Base-by-base conservation (phyloP, 2,113 vertebrate species). In the Talpa occidentalis region DNA sequence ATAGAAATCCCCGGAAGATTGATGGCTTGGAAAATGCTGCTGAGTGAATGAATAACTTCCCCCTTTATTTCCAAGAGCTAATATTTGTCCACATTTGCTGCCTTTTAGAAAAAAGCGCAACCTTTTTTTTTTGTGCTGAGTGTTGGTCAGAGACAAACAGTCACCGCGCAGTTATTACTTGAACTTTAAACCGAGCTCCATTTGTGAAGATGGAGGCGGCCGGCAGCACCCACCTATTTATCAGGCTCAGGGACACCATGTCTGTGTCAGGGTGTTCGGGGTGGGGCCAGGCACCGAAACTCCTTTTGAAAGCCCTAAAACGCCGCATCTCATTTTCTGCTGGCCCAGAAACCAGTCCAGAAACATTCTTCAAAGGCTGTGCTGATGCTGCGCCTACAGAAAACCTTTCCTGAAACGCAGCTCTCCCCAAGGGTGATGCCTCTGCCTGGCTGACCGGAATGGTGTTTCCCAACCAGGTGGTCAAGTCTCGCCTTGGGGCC, bases 31-130 rank as follows among this genome's bases (percentile, higher is more conserved):
- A 98, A 98, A 98, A 97, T 83, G 95, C 94, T 97, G 96, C 96
- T 96, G 97, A 98, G 97, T 98, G 98, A 98, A 98, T 98, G 98
- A 98, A 98, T 98, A 98, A 98, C 98, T 98, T 98, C 98, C 98
- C 96, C 96, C 97, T 97, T 98, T 97, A 97, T 98, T 98, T 98
- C 93, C 96, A 97, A 98, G 98, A 98, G 98, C 98, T 98, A 98
- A 98, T 98, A 98, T 98, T 98, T 98, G 98, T 97, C 96, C 98
- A 97, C 97, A 97, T 98, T 98, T 97, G 93, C 97, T 98, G 97
- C 97, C 97, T 98, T 98, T 97, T 96, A 97, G 91, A 86, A 98
- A 98, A 98, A 98, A 98, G 97, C 97, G 96, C 96, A 97, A 98
- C 7, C 77, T 97, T 96, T 97, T 97, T 96, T 97, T 94, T 98